A percentile compares a stretch with the other conserved stretches of the same genome.
phyloP scores from a whole-genome alignment of 2,113 vertebrate species.

The Heloderma charlesbogerti region DNA sequence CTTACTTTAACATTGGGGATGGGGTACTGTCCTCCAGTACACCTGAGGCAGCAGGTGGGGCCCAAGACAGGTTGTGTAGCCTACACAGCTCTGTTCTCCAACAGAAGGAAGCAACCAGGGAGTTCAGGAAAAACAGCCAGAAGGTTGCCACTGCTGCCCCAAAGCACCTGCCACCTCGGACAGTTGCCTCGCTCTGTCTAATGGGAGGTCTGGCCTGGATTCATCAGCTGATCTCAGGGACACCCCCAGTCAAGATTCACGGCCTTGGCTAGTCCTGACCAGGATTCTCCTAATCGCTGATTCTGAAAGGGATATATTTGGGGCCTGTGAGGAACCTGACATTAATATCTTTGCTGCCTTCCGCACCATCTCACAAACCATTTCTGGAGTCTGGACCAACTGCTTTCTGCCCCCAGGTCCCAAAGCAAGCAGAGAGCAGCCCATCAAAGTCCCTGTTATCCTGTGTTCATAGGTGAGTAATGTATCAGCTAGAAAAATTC shows the following conservation, averaged over 20 bases:
- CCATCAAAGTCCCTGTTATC: not conserved
- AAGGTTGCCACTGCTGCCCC: too few relatives aligned
- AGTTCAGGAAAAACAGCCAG: too few relatives aligned
- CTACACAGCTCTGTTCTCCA: too few relatives aligned
- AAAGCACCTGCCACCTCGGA: too few relatives aligned
- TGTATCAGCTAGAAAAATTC: slow-evolving; percentile 60
- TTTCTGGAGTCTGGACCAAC: not conserved
- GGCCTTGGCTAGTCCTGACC: not conserved
- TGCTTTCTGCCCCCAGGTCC: not conserved
- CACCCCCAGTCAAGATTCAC: not conserved
- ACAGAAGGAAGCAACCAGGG: too few relatives aligned
- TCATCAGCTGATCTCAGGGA: too few relatives aligned
- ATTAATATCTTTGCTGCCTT: not conserved
- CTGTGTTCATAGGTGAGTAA: slow-evolving; percentile 43
- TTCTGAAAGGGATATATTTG: not conserved
- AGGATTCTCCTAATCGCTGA: not conserved
- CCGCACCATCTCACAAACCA: not conserved
- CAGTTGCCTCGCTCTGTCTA: too few relatives aligned
- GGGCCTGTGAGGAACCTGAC: not conserved
- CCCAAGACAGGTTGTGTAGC: too few relatives aligned
- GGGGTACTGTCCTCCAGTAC: too few relatives aligned
- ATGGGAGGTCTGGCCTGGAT: too few relatives aligned
- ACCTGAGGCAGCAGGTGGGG: too few relatives aligned
- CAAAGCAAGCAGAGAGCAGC: not conserved
- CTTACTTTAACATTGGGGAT: too few relatives aligned